Evolutionary conservation across 2,113 vertebrate species (phyloP), one percentile per base, ranked within the genome.

Genomic region (Corvus moneduloides): DNA sequence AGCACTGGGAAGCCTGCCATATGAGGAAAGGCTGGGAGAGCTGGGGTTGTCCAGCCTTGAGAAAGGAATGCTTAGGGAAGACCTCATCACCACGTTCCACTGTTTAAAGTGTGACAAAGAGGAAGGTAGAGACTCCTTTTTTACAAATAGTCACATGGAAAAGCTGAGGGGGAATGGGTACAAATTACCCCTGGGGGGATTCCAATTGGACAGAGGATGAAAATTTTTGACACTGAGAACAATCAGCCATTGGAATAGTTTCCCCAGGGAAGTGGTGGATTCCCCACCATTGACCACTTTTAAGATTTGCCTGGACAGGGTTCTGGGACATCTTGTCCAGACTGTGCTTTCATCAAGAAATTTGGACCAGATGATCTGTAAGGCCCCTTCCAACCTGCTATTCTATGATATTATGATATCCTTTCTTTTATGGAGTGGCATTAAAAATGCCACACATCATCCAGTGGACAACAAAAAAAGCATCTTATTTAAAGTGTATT

Each of bases 281-380:
- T 71, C 15, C 13, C 9, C 48, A 68, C 2, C 8, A 3, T 0
- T 13, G 26, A 24, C 21, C 3, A 22, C 2, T 66, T 52, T 16
- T 11, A n/a, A 71, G 17, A 33, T 51, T 78, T 37, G 16, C 12
- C 16, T 61, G 41, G 16, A 69, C 14, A 61, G 8, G 2, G 5
- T 61, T 16, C 9, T 37, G 30, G 20, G 12, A 23, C 44, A 18
- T 35, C 18, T 49, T 68, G 10, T 35, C 32, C 39, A 30, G 32
- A 28, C 6, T 1, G 0, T 28, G 37, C 3, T 49, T 59, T 68
- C 26, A 54, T 13, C 26, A 74, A 41, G 13, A 41, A 77, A 78
- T 30, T 59, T 59, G 28, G 51, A 66, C 3, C 14, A 51, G 22
- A 49, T 32, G 30, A 66, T 55, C 9, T 6, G 2, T 55, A 26